Base-by-base conservation (phyloP, 92 coral and sea anemone species). In the Epizoanthus rinbou region DNA sequence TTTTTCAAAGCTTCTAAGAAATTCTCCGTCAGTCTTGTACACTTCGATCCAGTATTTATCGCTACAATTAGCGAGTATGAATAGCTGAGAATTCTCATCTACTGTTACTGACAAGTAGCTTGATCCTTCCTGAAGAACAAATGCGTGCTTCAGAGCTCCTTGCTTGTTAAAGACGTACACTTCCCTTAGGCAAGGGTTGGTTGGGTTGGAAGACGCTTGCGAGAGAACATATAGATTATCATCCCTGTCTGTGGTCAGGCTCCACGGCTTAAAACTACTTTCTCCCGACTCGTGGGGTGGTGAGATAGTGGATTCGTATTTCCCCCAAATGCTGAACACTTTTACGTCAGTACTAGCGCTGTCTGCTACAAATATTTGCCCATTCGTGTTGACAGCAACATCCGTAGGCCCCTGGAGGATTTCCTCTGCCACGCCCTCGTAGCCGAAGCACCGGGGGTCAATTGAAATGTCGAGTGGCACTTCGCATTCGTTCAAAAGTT, bases 161-260 rank as follows among this genome's bases (percentile, higher is more conserved):
- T 86, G 81, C 52, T 73, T 79, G 89, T 54, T 72, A 23, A 86
- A 81, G 64, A 81, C 65, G 18, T 72, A 73, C 75, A 86, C 43
- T 19, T 64, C 52, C 25, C 72, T 35, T 3, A 17, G 31, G 9
- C 35, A 50, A 4, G 50, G 57, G 10, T 68, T 50, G 54, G 54
- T 3, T 8, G 82, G 6, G 59, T 43, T 39, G 43, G n/a, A n/a
- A 11, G 24, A 63, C 4, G 41, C 35, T 80, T 79, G 85, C 17
- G 86, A 63, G 57, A 71, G 24, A 52, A 80, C 41, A 70, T 86
- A 86, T 14, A 86, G 52, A 53, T 86, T 73, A 9, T 80, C 74
- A 45, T 79, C 81, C 19, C 60, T 23, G 28, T 86, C 89, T 17
- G 82, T 80, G 14, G 72, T 69, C 35, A 86, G 78, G 47, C 81